phyloP scores from a whole-genome alignment of 2,888 invertebrate genomes.

The Cantharis flavilabris region DNA sequence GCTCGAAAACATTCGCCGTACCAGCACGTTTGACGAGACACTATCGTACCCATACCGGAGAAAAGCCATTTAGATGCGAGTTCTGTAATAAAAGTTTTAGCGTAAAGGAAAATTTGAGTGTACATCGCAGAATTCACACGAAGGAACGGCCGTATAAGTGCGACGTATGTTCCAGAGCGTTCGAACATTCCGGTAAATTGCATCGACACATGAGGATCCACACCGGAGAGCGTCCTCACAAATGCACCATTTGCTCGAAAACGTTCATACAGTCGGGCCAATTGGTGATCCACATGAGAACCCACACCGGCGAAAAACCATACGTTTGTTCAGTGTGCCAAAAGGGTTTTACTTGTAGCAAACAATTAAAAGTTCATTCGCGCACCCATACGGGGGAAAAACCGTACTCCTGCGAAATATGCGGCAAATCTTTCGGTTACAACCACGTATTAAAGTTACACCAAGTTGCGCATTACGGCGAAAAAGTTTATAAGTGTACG shows the following conservation, averaged over 20 bases:
- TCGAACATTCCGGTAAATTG: constrained; percentile 88
- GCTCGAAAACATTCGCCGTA: constrained; percentile 88
- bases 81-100: constrained; percentile 92
- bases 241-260: constrained; percentile 84
- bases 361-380: constrained; percentile 89
- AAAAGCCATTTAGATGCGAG: constrained; percentile 87
- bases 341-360: constrained; percentile 90
- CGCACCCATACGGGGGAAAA: constrained; percentile 90
- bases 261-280: constrained; percentile 92
- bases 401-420: constrained; percentile 89
- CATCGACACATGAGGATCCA: constrained; percentile 91
- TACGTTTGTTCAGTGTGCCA: constrained; percentile 81
- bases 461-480: constrained; percentile 84
- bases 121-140: constrained; percentile 87
- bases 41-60: constrained; percentile 88
- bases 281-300: constrained; percentile 87
- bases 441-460: constrained; percentile 89
- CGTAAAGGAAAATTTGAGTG: constrained; percentile 90
- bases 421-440: constrained; percentile 88
- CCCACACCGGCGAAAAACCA: constrained; percentile 85
- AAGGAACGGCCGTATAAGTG: constrained; percentile 91
- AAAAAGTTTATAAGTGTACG: constrained; percentile 91
- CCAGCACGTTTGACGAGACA: constrained; percentile 85
- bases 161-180: constrained; percentile 84
- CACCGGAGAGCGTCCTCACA: constrained; percentile 88